Evolutionary conservation across 2,113 vertebrate genomes (phyloP), one percentile per base, ranked within the genome.

Genomic region (Speoplatyrhinus poulsoni): DNA sequence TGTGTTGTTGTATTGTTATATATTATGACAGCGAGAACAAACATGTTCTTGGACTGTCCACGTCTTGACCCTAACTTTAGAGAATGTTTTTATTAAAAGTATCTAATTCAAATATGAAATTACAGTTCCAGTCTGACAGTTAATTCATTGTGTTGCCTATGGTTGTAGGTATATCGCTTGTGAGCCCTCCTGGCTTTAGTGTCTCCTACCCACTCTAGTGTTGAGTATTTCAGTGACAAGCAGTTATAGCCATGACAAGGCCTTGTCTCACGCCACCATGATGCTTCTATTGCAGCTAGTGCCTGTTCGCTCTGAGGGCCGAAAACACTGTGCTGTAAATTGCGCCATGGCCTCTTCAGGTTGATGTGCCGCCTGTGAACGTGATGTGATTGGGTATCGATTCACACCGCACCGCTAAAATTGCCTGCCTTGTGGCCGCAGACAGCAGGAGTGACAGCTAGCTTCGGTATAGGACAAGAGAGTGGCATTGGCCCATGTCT

Each of bases 311-410:
- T 90, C 85, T 79, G 79, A 84, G 82, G 88, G 91, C 76, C 90
- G 91, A 91, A 92, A 94, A 92, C 88, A 87, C 87, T 90, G 88
- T 87, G 90, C 90, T 89, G 88, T 92, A 92, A 92, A 89, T 91
- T 91, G 90, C 85, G 67, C 63, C 80, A 80, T 13, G 71, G 83
- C 88, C 82, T 83, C 90, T 93, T 84, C 86, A 91, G 86, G 90
- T 87, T 83, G 80, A 79, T 85, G 65, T 80, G 81, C 89, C 79
- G 87, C 87, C 83, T 69, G 79, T 58, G 82, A 92, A 88, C 87
- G 89, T 90, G 87, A 91, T 82, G 82, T 91, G 93, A 94, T 93
- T 92, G 93, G 88, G 87, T 93, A 93, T 95, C 87, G 94, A 94
- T 95, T 93, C 89, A 85, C 88, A 87, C 86, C 82, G 62, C 85